phyloP scores from a whole-genome alignment of 2,797 vertebrate genomes.

The Oceanodroma leucorhoa region DNA sequence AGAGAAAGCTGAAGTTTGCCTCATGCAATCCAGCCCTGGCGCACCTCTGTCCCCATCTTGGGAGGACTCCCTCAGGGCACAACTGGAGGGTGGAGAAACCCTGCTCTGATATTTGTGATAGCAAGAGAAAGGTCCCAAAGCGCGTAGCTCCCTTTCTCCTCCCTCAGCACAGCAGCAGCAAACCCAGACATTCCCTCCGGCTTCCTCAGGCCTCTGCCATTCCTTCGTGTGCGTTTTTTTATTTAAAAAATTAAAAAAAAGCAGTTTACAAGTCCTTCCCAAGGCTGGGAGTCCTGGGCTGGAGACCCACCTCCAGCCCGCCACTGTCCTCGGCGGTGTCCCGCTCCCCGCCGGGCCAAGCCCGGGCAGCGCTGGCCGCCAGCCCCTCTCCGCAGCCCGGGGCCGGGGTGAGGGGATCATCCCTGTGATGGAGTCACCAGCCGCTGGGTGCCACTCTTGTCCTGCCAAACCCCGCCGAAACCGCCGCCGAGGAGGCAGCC shows the following conservation, averaged over 20 bases:
- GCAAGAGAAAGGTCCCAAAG: not conserved
- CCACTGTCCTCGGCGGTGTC: not conserved
- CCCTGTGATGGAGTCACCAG: not conserved
- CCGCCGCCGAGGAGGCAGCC: not conserved
- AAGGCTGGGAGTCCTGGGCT: not conserved
- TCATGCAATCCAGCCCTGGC: not conserved
- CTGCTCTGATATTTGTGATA: not conserved
- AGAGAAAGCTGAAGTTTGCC: not conserved
- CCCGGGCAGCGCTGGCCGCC: too few species aligned
- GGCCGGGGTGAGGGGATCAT: not conserved
- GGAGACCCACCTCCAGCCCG: not conserved
- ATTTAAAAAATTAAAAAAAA: not conserved
- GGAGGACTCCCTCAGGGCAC: not conserved
- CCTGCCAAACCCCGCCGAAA: not conserved
- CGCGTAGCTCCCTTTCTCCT: not conserved
- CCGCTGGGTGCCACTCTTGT: constrained; percentile 46
- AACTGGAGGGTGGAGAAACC: not conserved
- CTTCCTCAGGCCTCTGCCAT: not conserved
- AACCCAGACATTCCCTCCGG: not conserved
- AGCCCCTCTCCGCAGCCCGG: not conserved
- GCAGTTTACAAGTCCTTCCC: not conserved
- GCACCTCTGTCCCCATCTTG: not conserved
- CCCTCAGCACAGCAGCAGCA: not conserved
- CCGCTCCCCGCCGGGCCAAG: not conserved
- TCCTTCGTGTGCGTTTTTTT: not conserved